Evolutionary conservation across 1,140 invertebrate species (phyloP), one percentile per base, ranked within the genome.

Genomic region (Zaprionus vittiger): DNA sequence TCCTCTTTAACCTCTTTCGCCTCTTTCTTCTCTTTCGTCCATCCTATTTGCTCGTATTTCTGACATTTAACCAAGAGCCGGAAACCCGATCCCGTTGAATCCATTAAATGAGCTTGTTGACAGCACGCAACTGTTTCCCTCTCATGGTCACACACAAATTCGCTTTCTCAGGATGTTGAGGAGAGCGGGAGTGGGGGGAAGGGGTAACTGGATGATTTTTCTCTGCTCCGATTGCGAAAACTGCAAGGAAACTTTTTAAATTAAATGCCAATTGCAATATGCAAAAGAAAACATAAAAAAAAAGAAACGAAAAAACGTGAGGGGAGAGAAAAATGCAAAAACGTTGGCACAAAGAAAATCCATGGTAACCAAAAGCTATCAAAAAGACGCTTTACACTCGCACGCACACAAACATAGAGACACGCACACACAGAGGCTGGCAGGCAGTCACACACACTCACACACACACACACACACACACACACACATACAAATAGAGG

Each of bases 221-320:
- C 47, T n/a, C 47, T 22, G 47, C 47, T 22, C 47, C 17, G 20
- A 22, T 52, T 77, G 57, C 55, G 69, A 57, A 52, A 56, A 70
- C 73, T 80, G 65, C 60, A 57, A 63, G 67, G 57, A 57, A 89
- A 87, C 61, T 87, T 78, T 68, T 55, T 62, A 70, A 86, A 83
- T 87, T 73, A 83, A 87, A 81, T 81, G 81, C 71, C 84, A 87
- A 89, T 89, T 76, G 81, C 77, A 80, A 77, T 72, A 64, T 84
- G 61, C 73, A 72, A 73, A 52, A 59, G 59, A 70, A 82, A 52
- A 24, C 47, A 15, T 17, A 56, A 26, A 56, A 26, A 31, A 26
- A 55, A n/a, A 56, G 12, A 38, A n/a, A 15, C 2, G 26, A 38
- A 61, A 38, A 41, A 41, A 41, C 15, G 15, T 41, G 38, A n/a